These are phyloP conservation scores for Noctua pronuba DNA, from an alignment of 2,888 invertebrate genomes.

Conservation along the genomic window DNA sequence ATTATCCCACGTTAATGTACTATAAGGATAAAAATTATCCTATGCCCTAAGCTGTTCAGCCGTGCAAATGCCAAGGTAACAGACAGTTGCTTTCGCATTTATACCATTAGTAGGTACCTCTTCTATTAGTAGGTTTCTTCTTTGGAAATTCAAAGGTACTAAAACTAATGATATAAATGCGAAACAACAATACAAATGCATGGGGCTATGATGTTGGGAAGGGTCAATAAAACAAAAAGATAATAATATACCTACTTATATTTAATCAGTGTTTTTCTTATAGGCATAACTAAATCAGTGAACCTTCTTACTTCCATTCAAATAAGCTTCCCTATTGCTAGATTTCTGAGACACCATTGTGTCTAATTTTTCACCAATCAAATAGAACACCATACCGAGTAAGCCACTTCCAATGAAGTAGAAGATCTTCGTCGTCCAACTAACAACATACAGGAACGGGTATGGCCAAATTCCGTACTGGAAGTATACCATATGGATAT, in stretches of 20 bases:
- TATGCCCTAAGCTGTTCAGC: not conserved
- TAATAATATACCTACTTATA: slow-evolving; percentile 10
- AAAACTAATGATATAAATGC: not conserved
- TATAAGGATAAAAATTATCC: not conserved
- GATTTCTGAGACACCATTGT: slow-evolving; percentile 90
- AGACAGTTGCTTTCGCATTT: not conserved
- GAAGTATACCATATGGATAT: slow-evolving; percentile 93
- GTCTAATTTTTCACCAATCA: slow-evolving; percentile 93
- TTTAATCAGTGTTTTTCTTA: slow-evolving; percentile 4
- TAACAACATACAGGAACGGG: slow-evolving; percentile 94
- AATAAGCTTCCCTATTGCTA: slow-evolving; percentile 41
- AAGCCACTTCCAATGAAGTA: slow-evolving; percentile 92
- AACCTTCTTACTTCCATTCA: slow-evolving; percentile 61
- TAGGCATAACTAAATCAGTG: slow-evolving; percentile 12
- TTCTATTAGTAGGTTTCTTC: too few relatives aligned
- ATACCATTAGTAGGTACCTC: not conserved
- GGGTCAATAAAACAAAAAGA: slow-evolving; percentile 17
- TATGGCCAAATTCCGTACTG: slow-evolving; percentile 96
- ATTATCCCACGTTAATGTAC: not conserved
- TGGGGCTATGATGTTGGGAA: not conserved
- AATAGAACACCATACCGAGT: slow-evolving; percentile 91
- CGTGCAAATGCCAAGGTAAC: not conserved
- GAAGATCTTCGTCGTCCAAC: slow-evolving; percentile 91
- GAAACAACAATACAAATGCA: not conserved
- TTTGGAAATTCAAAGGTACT: too few relatives aligned